Base-by-base conservation (phyloP, 1,140 invertebrate genomes). In the Thrips palmi region DNA sequence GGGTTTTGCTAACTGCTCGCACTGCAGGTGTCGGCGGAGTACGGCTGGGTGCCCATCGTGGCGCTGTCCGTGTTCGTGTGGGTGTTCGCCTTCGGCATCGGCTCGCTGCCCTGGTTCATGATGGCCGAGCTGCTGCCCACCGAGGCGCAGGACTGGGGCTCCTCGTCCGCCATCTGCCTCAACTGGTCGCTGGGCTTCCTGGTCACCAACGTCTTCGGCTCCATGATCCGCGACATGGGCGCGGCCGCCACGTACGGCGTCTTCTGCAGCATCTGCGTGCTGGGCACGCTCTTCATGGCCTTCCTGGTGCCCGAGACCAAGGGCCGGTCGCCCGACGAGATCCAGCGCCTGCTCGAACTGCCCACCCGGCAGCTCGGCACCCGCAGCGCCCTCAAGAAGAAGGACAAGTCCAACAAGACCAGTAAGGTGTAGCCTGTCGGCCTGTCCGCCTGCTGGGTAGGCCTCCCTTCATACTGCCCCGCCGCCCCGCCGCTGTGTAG, bases 241-340 rank as follows among this genome's bases (percentile, higher is more conserved):
- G 50, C 57, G 1, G 67, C 68, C 20, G 65, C 65, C 19, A 71
- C 76, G 11, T 92, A 87, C 56, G 87, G 76, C 71, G 53, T 87
- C 14, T 92, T 85, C 52, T 68, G 76, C 4, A 67, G 59, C 2
- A 60, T 86, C 30, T 77, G 80, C 37, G 52, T 68, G 0, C 2
- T 81, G 8, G 78, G 78, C 5, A 64, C 70, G 20, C 34, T 80
- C 2, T 82, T 91, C 45, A 70, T 87, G 11, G 71, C 70, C 44
- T 63, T 80, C 30, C 52, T 82, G n/a, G 70, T 92, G 4, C 83
- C 85, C 0, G 88, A 94, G 58, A 93, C 87, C 0, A 91, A 89
- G 60, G 86, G 85, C 7, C 86, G 84, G 55, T 74, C 71, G 24
- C 58, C 88, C 3, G 78, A 88, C 35, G 75, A 91, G 56, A 85